Conservation (phyloP, 2,113 vertebrate genomes). For the Spea multiplicata region DNA sequence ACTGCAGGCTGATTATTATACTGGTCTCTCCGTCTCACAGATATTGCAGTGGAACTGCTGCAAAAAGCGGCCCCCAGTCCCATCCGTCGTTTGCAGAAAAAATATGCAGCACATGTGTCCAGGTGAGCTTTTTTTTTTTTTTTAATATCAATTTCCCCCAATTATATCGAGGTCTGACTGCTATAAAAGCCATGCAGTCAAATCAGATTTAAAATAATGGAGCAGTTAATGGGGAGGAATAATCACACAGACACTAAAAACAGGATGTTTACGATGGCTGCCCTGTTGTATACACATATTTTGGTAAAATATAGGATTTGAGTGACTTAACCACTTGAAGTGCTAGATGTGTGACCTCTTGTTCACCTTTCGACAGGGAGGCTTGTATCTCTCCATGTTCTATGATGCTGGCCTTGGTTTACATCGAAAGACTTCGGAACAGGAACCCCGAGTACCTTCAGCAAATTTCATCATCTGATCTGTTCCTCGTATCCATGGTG, state of each 20-base stretch:
- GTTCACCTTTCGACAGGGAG: constrained; percentile 71
- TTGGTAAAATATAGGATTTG: too few species aligned
- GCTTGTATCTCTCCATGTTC: constrained; percentile 96
- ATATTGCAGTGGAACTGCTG: constrained; percentile 95
- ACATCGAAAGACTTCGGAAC: constrained; percentile 94
- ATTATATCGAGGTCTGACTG: neutral
- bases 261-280: too few species aligned
- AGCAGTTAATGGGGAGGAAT: too few species aligned
- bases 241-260: too few species aligned
- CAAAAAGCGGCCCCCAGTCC: constrained; percentile 96
- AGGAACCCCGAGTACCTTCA: constrained; percentile 95
- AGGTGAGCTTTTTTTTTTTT: constrained; percentile 67
- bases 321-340: too few species aligned
- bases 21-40: constrained; percentile 59
- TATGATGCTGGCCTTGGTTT: constrained; percentile 97
- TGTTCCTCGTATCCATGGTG: constrained; percentile 98
- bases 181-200: too few species aligned
- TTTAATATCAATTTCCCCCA: neutral
- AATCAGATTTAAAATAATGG: too few species aligned
- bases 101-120: constrained; percentile 91
- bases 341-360: neutral
- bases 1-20: too few species aligned
- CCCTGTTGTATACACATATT: too few species aligned
- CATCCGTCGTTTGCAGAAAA: constrained; percentile 91
- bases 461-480: constrained; percentile 95